Evolutionary conservation across 2,113 vertebrate species (phyloP), one percentile per base, ranked within the genome.

Genomic region (Eonycteris spelaea): DNA sequence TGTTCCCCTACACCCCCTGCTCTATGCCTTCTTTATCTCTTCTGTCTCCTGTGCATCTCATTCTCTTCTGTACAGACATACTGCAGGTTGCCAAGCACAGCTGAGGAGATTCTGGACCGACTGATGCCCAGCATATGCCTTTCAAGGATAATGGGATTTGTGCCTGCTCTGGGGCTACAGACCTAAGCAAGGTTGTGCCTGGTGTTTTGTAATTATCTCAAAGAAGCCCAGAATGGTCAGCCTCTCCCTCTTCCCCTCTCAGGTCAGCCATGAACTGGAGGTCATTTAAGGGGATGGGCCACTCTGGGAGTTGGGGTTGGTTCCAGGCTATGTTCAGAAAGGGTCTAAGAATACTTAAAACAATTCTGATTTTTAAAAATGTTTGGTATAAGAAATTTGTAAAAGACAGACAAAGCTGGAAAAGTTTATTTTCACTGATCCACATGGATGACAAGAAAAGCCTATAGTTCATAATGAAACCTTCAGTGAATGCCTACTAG

Each of bases 261-360:
- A 5, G 63, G 48, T n/a, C 53, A 19, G 48, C 16, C 14, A 38
- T 2, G 53, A 21, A 73, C 43, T 88, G 45, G 55, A 83, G 80
- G 82, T 94, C 91, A 89, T 59, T 35, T 12, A 51, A 91, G 83
- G 91, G 67, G 48, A 91, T 75, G 15, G 55, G 65, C 79, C 79
- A 90, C 95, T 94, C 65, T 77, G 71, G 65, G 22, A 86, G 53
- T 35, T 79, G 85, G 85, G 33, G 67, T 75, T 79, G 24, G 7
- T 97, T 96, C 68, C 94, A 94, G 82, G 35, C 21, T 82, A 57
- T 82, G 68, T 79, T 92, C 59, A 90, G n/a, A 78, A 85, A 77
- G 65, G 78, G 68, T 90, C 75, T 77, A 96, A 92, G 73, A 91
- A 80, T 40, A 82, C 85, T 92, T 90, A 77, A 91, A 95, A 88